These are phyloP conservation scores for Sphaerodactylus townsendi DNA, from an alignment of 2,113 vertebrate species.

Conservation along the genomic window DNA sequence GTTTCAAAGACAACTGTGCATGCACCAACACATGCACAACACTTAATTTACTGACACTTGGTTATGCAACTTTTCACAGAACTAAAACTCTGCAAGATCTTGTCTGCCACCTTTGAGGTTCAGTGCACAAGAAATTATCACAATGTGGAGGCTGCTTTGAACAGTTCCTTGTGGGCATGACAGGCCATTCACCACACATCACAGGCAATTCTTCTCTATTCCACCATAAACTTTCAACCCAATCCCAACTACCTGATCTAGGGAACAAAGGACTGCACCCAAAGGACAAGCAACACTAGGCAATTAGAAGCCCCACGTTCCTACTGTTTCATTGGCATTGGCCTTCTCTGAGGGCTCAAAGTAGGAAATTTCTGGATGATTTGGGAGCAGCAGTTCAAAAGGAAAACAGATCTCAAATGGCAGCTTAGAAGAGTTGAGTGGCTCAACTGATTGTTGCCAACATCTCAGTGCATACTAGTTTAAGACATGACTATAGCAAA, in stretches of 20 bases:
- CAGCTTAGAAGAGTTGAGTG: conserved; percentile 14
- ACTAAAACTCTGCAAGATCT: not conserved
- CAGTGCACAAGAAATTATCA: not conserved
- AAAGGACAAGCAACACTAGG: not conserved
- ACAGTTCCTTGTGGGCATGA: not conserved
- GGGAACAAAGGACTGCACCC: not conserved
- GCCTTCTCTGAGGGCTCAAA: not conserved
- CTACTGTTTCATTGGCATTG: not conserved
- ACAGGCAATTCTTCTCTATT: not conserved
- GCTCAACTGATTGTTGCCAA: not conserved
- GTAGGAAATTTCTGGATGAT: not conserved
- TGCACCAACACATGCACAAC: not conserved
- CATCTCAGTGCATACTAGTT: not conserved
- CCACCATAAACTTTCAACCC: not conserved
- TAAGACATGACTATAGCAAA: conserved; percentile 15
- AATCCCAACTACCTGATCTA: not conserved
- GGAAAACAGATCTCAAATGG: conserved; percentile 37
- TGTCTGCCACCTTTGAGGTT: not conserved
- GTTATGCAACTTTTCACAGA: not conserved
- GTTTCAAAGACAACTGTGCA: not conserved
- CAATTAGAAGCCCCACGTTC: not conserved
- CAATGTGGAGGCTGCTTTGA: not conserved
- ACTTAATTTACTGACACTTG: not conserved
- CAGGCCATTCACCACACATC: not conserved
- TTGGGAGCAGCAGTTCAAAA: not conserved